Evolutionary conservation across 1,140 invertebrate species (phyloP), one percentile per base, ranked within the genome.

Genomic region (Drosophila aff.): DNA sequence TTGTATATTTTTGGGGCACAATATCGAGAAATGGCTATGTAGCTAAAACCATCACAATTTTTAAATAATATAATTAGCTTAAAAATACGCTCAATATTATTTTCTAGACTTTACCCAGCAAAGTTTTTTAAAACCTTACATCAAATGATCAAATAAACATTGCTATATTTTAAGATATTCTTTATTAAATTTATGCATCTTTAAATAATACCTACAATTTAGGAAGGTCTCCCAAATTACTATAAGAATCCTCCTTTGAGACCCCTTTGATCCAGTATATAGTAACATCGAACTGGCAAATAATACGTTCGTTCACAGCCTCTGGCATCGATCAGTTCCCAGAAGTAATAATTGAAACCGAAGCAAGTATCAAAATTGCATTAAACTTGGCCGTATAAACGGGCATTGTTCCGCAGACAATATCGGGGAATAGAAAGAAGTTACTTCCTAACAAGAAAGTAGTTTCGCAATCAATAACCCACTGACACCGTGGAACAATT

Each of bases 361-460:
- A 47, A 69, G 41, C 59, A 44, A 64, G 44, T 40, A 69, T 69
- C 38, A 47, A 58, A 76, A 79, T 71, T 84, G 49, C 50, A 21
- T 49, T 47, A 84, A 55, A 74, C 61, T 63, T 50, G 9, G 61
- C 26, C 31, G 13, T 44, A 68, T 28, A 71, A 65, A 50, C 52
- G 49, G 21, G 40, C 26, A 78, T 89, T 87, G 84, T 87, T 55
- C 3, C 18, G 7, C 6, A 16, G 50, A 77, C 71, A 80, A 87
- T 75, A 74, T 72, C 6, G 11, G 26, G 55, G 15, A 13, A 41
- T 41, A 57, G 69, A 64, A 69, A 50, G 28, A 68, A 76, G 71
- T 68, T 55, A 84, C 43, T 81, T 81, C 65, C 77, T 81, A 81
- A 89, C 83, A 83, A 89, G 84, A 84, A 87, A 87, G 84, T 84